Evolutionary conservation across 2,113 vertebrate genomes (phyloP).

Genomic region (Scalopus aquaticus): DNA sequence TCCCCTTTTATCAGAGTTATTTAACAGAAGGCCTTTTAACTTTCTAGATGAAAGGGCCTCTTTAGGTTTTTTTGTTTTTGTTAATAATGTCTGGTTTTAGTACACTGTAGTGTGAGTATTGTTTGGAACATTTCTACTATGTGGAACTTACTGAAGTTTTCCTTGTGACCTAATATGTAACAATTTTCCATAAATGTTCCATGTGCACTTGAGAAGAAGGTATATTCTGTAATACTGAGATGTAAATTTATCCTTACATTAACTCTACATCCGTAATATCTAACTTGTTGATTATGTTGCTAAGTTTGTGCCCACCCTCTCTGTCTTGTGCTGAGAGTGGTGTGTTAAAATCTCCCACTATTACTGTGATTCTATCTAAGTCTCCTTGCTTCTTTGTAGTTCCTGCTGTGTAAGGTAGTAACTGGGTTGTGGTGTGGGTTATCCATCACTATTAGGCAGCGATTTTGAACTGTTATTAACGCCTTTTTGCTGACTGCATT

Average conservation of each 20-base stretch:
- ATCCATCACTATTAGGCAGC: too few species aligned
- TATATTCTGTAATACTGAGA: background rate
- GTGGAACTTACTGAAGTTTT: background rate
- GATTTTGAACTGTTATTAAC: background rate
- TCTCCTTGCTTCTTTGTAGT: background rate
- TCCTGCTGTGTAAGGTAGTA: background rate
- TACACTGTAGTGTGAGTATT: background rate
- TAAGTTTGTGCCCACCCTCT: background rate
- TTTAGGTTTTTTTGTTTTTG: background rate
- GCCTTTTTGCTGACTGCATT: background rate
- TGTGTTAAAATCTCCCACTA: background rate
- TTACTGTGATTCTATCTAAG: background rate
- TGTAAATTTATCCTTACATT: background rate
- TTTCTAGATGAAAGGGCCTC: background rate
- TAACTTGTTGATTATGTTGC: background rate
- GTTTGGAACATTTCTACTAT: background rate
- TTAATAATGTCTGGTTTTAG: background rate
- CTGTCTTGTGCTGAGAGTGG: background rate
- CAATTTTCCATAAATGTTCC: background rate
- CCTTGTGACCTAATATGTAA: background rate
- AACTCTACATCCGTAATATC: too few species aligned
- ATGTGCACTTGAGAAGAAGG: background rate
- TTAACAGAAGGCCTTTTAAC: background rate
- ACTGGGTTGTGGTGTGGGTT: background rate
- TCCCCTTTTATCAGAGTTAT: background rate